Conservation (phyloP, 2,888 invertebrate genomes). For the Mongoloraphidia duomilia region DNA sequence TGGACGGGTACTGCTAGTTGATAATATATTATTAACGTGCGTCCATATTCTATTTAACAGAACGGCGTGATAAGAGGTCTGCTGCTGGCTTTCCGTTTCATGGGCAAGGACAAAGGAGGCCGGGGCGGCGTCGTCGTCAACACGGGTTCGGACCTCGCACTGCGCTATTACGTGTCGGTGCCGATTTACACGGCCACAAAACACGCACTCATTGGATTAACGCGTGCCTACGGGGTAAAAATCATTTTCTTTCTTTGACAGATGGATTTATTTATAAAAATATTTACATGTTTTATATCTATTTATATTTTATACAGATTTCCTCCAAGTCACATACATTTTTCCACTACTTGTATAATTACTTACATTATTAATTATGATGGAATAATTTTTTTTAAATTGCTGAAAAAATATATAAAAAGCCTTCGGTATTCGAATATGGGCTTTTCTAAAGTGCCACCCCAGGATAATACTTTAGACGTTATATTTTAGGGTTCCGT, state of each 20-base stretch:
- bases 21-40: too few relatives aligned
- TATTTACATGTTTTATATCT: conserved; percentile 1
- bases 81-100: conserved; percentile 54
- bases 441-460: too few relatives aligned
- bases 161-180: conserved; percentile 52
- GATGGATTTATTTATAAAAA: neutral
- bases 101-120: conserved; percentile 63
- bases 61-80: conserved; percentile 66
- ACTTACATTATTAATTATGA: too few relatives aligned
- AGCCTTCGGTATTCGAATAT: too few relatives aligned
- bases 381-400: too few relatives aligned
- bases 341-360: neutral
- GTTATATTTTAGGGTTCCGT: too few relatives aligned
- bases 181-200: conserved; percentile 68
- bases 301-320: too few relatives aligned
- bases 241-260: conserved; percentile 4
- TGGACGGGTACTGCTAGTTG: too few relatives aligned
- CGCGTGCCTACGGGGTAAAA: conserved; percentile 55
- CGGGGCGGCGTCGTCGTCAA: conserved; percentile 63
- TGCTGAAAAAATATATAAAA: too few relatives aligned
- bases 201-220: conserved; percentile 58
- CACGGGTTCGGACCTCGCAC: conserved; percentile 57
- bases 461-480: too few relatives aligned
- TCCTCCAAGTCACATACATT: neutral
- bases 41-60: conserved; percentile 31